Conservation (phyloP, 2,113 vertebrate genomes). For the Oophaga pumilio region DNA sequence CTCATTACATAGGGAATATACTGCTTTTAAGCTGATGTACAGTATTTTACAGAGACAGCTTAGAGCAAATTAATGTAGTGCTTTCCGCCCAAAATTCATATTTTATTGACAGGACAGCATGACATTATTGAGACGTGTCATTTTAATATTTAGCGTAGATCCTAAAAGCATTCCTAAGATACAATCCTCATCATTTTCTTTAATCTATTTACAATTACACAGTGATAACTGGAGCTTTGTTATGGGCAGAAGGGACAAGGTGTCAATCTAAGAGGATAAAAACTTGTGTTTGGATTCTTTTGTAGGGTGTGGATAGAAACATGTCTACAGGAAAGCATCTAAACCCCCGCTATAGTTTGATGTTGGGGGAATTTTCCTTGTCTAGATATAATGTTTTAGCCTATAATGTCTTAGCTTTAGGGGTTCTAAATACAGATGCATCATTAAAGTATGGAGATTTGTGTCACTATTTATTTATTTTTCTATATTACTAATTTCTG, state of each 20-base stretch:
- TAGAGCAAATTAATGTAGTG: background rate
- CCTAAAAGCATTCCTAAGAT: constrained; percentile 43
- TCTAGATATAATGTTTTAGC: background rate
- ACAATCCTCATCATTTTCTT: constrained; percentile 34
- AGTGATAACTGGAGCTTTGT: constrained; percentile 2
- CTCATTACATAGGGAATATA: background rate
- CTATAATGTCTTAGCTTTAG: background rate
- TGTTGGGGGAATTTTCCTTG: background rate
- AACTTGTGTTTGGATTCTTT: constrained; percentile 22
- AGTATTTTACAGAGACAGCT: background rate
- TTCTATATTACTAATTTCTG: too few relatives aligned
- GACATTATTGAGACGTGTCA: constrained; percentile 25
- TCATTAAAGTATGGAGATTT: background rate
- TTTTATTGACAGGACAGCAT: constrained; percentile 31
- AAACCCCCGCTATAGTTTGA: background rate
- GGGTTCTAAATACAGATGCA: background rate
- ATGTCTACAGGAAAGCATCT: background rate
- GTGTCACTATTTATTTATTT: background rate
- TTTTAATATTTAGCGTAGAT: constrained; percentile 10
- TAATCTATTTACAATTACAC: constrained; percentile 37
- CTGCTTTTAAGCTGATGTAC: background rate
- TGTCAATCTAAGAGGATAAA: constrained; percentile 40
- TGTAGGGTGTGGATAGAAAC: constrained; percentile 16
- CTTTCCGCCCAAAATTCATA: constrained; percentile 14
- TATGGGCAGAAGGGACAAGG: constrained; percentile 4